Evolutionary conservation across 2,888 invertebrate species (phyloP).

Genomic region (Plagodis pulveraria): DNA sequence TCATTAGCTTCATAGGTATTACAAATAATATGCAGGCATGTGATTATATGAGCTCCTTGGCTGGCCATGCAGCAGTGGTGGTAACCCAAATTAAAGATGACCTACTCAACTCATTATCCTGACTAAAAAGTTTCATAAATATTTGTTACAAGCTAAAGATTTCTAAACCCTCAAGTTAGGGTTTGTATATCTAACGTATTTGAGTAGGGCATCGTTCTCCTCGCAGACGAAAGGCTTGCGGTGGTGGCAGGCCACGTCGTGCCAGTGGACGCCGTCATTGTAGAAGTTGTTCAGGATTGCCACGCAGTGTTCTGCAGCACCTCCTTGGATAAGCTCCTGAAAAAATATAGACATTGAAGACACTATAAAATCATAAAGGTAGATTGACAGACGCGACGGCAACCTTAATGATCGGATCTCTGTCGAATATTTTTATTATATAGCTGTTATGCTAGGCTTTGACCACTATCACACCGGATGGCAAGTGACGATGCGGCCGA

Average conservation of each 20-base stretch:
- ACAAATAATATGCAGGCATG: no score
- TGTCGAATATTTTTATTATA: no score
- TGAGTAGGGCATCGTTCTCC: constrained; percentile 93
- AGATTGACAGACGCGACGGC: no score
- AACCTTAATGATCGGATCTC: no score
- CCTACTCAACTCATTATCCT: constrained; percentile 29
- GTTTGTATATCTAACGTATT: constrained; percentile 93
- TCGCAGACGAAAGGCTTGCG: constrained; percentile 95
- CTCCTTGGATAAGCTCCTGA: constrained; percentile 91
- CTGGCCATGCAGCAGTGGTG: no score
- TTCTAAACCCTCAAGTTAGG: constrained; percentile 89
- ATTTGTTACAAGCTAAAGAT: constrained; percentile 23
- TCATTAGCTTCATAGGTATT: no score
- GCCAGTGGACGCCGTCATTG: constrained; percentile 96
- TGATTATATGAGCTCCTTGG: no score
- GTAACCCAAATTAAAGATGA: constrained; percentile 4
- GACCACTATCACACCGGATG: no score
- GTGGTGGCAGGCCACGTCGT: constrained; percentile 96
- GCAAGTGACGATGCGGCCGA: no score
- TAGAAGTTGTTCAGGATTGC: constrained; percentile 95
- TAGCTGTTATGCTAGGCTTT: no score
- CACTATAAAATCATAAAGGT: no score
- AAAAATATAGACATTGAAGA: not conserved
- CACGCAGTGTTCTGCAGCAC: constrained; percentile 93
- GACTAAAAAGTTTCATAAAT: constrained; percentile 38